Conservation (phyloP, 2,113 vertebrate genomes). For the Hippocampus abdominalis region DNA sequence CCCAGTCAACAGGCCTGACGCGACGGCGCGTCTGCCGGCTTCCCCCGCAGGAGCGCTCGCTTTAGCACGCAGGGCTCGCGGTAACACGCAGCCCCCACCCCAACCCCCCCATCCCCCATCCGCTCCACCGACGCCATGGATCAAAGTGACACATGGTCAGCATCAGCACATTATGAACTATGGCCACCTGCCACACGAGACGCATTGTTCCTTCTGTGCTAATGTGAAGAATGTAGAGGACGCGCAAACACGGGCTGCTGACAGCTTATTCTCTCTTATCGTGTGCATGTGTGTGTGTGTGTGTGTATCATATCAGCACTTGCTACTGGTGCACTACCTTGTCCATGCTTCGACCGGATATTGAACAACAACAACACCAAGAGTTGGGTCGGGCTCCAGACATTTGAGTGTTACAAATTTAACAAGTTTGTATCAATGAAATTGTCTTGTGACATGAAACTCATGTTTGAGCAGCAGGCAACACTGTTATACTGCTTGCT, state of each 20-base stretch:
- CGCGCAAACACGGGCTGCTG: conserved; percentile 51
- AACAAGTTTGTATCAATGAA: too few species aligned
- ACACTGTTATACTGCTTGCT: too few species aligned
- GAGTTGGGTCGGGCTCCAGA: not conserved
- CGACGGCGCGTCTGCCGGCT: conserved; percentile 67
- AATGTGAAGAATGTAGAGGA: conserved; percentile 74
- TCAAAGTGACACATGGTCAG: conserved; percentile 80
- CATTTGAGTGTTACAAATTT: not conserved
- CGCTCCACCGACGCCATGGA: conserved; percentile 57
- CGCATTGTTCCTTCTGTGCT: conserved; percentile 80
- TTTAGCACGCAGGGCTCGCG: conserved; percentile 73
- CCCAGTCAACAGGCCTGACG: conserved; percentile 41
- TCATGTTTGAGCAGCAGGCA: too few species aligned
- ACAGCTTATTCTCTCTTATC: conserved; percentile 70
- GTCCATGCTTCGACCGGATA: not conserved
- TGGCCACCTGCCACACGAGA: conserved; percentile 77
- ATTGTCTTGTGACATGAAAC: too few species aligned
- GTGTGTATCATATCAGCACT: conserved; percentile 2
- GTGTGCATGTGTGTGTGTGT: conserved; percentile 26
- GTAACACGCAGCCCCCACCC: conserved; percentile 25
- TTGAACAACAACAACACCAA: not conserved
- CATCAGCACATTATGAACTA: conserved; percentile 85
- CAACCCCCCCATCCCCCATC: conserved; percentile 11
- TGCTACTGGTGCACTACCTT: not conserved
- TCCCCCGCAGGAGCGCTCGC: conserved; percentile 69